Conservation (phyloP, 2,113 vertebrate genomes). For the Tragelaphus scriptus region DNA sequence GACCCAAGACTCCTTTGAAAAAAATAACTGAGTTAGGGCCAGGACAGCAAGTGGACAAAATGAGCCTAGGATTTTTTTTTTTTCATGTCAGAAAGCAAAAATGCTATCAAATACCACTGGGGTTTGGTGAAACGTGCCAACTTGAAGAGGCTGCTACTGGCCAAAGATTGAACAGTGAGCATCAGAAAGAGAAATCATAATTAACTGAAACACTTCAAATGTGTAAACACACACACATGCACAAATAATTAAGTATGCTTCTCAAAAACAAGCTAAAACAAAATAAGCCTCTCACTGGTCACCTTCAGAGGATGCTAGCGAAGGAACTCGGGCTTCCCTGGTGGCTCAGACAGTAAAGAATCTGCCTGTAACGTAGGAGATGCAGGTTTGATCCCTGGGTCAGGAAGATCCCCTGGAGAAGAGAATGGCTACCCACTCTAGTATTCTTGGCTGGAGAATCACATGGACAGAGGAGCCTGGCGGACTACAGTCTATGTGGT, state of each 20-base stretch:
- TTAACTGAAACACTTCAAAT: not conserved
- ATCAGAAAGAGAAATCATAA: not conserved
- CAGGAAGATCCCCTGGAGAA: not conserved
- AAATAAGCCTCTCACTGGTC: not conserved
- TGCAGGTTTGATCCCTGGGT: not conserved
- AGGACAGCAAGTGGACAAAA: not conserved
- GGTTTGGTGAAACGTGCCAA: not conserved
- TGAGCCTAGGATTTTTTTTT: not conserved
- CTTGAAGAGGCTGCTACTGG: not conserved
- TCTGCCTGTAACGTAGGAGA: not conserved
- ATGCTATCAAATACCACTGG: not conserved
- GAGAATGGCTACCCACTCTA: not conserved
- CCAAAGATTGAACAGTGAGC: not conserved
- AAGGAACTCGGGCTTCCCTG: not conserved
- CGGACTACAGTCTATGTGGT: not conserved
- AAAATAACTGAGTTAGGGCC: not conserved
- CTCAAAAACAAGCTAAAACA: not conserved
- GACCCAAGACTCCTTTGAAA: not conserved
- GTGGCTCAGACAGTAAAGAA: not conserved
- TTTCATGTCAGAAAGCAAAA: not conserved
- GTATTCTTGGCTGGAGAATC: not conserved
- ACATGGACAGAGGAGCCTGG: not conserved
- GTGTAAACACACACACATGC: not conserved
- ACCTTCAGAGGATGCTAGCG: not conserved
- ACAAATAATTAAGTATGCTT: not conserved